Percentiles rank a stretch among this genome's conserved stretches.
Evolutionary conservation across 1,140 invertebrate species (phyloP).

Genomic region (Kradibia gibbosae): DNA sequence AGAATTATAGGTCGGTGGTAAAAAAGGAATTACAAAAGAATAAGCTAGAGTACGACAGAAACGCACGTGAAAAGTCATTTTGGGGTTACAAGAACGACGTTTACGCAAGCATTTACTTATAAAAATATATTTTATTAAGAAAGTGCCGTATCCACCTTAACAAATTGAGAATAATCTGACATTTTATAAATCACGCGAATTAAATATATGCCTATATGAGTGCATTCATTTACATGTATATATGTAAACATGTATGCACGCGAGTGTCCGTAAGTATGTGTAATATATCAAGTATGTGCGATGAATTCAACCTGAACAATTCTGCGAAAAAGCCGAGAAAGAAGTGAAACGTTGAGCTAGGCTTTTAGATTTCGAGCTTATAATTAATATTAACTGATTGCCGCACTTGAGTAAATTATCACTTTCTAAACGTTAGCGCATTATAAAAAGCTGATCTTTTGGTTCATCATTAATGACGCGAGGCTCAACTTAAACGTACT

Average conservation of each 20-base stretch:
- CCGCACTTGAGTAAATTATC: slow-evolving; percentile 11
- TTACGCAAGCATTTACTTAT: background rate
- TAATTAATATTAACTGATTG: slow-evolving; percentile 40
- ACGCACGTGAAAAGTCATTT: background rate
- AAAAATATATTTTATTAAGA: slow-evolving; percentile 30
- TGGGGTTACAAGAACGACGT: background rate
- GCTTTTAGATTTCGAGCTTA: slow-evolving; percentile 35
- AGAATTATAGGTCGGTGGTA: background rate
- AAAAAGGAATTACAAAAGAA: too few species aligned
- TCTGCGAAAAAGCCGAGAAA: background rate
- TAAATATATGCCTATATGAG: too few species aligned
- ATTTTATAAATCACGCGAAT: slow-evolving; percentile 45
- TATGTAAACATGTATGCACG: too few species aligned
- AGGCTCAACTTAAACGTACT: too few species aligned
- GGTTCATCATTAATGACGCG: background rate
- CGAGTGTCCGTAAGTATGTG: background rate
- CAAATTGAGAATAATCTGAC: slow-evolving; percentile 62
- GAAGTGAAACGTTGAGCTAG: slow-evolving; percentile 21
- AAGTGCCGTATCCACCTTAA: slow-evolving; percentile 44
- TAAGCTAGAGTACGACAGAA: background rate
- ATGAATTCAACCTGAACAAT: slow-evolving; percentile 8
- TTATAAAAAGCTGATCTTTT: background rate
- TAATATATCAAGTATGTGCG: background rate
- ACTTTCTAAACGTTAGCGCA: slow-evolving; percentile 37
- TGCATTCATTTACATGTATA: background rate